These are phyloP conservation scores for Perognathus longimembris DNA, from an alignment of 2,113 vertebrate genomes.

Conservation along the genomic window DNA sequence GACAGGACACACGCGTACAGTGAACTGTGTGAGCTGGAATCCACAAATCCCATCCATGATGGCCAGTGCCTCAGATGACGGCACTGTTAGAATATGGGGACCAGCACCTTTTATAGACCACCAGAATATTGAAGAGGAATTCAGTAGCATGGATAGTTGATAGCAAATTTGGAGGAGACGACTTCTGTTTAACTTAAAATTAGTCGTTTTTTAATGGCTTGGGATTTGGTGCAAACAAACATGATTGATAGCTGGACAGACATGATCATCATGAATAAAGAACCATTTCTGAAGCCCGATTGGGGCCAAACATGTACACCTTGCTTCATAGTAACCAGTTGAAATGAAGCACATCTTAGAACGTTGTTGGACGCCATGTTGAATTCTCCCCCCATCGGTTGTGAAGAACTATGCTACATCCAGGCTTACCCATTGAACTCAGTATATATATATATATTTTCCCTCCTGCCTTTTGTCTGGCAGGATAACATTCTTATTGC, in stretches of 20 bases:
- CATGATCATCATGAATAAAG: conserved; percentile 91
- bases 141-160: conserved; percentile 99
- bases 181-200: conserved; percentile 92
- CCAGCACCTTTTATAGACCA: conserved; percentile 95
- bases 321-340: conserved; percentile 93
- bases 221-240: conserved; percentile 92
- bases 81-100: conserved; percentile 98
- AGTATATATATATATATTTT: conserved; percentile 91
- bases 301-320: conserved; percentile 92
- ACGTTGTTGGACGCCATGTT: conserved; percentile 91
- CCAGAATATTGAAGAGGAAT: conserved; percentile 96
- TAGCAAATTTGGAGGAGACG: conserved; percentile 93
- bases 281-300: conserved; percentile 91
- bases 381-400: conserved; percentile 91
- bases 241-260: conserved; percentile 93
- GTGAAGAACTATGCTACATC: conserved; percentile 93
- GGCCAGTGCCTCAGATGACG: conserved; percentile 98
- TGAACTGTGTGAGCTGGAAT: conserved; percentile 99
- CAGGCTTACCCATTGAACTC: conserved; percentile 93
- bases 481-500: conserved; percentile 91
- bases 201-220: conserved; percentile 94
- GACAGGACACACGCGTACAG: conserved; percentile 96
- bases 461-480: conserved; percentile 90
- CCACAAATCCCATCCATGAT: conserved; percentile 94
- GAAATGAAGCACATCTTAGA: conserved; percentile 92